A percentile compares a stretch with the other conserved stretches of the same genome.
Conservation (phyloP, 2,888 invertebrate species). For the Agrotis segetum region DNA sequence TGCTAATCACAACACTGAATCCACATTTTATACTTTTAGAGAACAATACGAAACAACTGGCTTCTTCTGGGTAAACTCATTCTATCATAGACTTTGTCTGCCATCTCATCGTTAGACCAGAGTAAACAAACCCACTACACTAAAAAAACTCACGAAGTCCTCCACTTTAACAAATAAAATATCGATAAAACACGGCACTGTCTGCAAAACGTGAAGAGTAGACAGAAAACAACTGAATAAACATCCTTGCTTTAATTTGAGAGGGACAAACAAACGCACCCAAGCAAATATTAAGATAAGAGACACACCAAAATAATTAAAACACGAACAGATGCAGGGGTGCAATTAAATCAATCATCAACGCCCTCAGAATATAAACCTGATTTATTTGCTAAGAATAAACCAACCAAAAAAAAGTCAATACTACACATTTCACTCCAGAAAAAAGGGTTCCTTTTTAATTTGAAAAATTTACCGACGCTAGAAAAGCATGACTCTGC, state of each 20-base stretch:
- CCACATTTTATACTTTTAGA: no score
- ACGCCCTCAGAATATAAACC: conserved; percentile 46
- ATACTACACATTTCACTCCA: conserved; percentile 53
- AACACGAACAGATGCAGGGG: conserved; percentile 55
- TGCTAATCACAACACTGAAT: neutral
- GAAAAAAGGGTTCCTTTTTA: conserved; percentile 56
- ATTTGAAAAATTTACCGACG: conserved; percentile 51
- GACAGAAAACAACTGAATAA: conserved; percentile 43
- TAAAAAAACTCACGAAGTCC: neutral
- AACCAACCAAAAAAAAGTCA: conserved; percentile 57
- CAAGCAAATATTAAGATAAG: conserved; percentile 59
- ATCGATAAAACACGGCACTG: neutral
- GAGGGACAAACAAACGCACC: conserved; percentile 29
- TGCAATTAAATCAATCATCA: conserved; percentile 61
- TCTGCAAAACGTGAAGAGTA: neutral
- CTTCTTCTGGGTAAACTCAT: no score
- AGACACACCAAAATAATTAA: conserved; percentile 62
- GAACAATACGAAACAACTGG: no score
- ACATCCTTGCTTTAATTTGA: conserved; percentile 49
- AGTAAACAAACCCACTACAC: no score
- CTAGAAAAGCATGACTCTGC: conserved; percentile 53
- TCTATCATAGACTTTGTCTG: no score
- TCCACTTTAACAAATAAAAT: neutral
- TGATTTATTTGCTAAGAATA: conserved; percentile 56
- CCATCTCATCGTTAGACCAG: no score